These are phyloP conservation scores for Lacanobia wlatinum DNA, from an alignment of 2,888 invertebrate genomes.

Conservation along the genomic window DNA sequence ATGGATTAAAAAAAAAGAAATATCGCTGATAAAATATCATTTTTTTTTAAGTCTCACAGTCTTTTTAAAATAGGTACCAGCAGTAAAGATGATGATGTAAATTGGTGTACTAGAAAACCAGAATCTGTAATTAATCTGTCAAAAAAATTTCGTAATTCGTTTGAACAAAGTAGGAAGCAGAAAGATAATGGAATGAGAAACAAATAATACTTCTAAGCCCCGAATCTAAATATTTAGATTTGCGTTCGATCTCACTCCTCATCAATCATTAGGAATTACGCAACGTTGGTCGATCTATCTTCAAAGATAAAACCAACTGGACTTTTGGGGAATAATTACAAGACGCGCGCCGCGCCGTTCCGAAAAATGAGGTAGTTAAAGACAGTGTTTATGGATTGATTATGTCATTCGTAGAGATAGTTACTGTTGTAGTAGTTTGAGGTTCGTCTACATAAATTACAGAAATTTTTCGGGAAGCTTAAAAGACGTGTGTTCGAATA, in stretches of 20 bases:
- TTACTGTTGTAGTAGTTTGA: neutral
- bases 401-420: neutral
- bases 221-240: conserved; percentile 61
- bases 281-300: conserved; percentile 54
- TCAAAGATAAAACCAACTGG: conserved; percentile 45
- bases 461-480: too few species aligned
- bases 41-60: too few species aligned
- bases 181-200: conserved; percentile 22
- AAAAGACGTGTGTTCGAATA: too few species aligned
- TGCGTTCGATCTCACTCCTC: conserved; percentile 44
- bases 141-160: conserved; percentile 19
- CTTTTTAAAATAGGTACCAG: too few species aligned
- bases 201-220: conserved; percentile 43
- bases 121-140: conserved; percentile 12
- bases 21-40: too few species aligned
- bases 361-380: neutral
- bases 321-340: conserved; percentile 28
- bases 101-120: neutral
- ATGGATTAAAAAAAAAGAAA: too few species aligned
- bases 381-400: neutral
- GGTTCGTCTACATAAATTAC: too few species aligned
- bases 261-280: conserved; percentile 62
- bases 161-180: neutral
- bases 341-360: neutral
- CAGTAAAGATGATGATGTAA: neutral